Conservation (phyloP, 1,140 invertebrate genomes). For the Bombus sylvicola region DNA sequence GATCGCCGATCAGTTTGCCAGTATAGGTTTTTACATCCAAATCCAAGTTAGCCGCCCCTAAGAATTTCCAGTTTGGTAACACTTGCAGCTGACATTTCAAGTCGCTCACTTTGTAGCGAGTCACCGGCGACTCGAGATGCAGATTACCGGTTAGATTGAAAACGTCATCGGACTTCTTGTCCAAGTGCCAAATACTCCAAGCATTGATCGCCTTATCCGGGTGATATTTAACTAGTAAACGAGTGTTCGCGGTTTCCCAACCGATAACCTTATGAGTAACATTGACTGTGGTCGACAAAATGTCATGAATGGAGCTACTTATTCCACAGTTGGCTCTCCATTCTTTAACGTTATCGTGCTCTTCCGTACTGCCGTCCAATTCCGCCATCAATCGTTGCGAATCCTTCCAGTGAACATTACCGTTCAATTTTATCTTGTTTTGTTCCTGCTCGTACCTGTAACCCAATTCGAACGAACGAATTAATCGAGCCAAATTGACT, state of each 20-base stretch:
- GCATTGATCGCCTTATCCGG: conserved; percentile 83
- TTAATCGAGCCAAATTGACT: no score
- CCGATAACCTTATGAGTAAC: conserved; percentile 83
- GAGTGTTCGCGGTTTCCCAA: conserved; percentile 81
- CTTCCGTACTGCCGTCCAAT: conserved; percentile 80
- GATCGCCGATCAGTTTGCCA: conserved; percentile 78
- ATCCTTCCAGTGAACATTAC: conserved; percentile 84
- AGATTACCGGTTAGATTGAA: conserved; percentile 85
- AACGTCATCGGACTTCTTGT: conserved; percentile 73
- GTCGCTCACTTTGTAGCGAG: conserved; percentile 86
- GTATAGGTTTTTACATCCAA: conserved; percentile 87
- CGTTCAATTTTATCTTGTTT: conserved; percentile 75
- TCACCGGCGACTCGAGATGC: conserved; percentile 83
- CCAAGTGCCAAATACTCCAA: conserved; percentile 84
- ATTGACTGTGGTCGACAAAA: conserved; percentile 83
- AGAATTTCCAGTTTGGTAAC: conserved; percentile 84
- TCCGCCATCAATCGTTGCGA: conserved; percentile 83
- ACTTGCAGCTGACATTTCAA: conserved; percentile 86
- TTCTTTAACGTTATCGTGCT: conserved; percentile 74
- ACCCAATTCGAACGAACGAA: neutral
- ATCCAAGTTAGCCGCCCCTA: conserved; percentile 86
- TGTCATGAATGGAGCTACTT: conserved; percentile 84
- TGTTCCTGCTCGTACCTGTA: conserved; percentile 77
- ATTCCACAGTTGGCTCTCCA: conserved; percentile 83
- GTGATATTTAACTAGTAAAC: conserved; percentile 82